Evolutionary conservation across 1,140 invertebrate species (phyloP).

Genomic region (Psilanteris sp.): DNA sequence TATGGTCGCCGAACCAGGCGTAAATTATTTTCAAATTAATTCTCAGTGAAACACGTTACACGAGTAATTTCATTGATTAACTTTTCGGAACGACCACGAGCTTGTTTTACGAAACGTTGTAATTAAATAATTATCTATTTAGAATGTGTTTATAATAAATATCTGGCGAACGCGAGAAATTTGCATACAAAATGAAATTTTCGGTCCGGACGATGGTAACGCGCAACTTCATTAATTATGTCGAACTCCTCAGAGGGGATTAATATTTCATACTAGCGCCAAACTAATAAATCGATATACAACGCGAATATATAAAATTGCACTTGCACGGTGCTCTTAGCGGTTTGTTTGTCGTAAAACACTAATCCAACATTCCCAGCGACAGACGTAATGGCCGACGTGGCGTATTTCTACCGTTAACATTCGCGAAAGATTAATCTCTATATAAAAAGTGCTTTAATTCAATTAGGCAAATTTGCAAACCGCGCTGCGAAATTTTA

Average conservation of each 20-base stretch:
- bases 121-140: slow-evolving; percentile 37
- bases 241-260: slow-evolving; percentile 33
- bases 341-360: slow-evolving; percentile 8
- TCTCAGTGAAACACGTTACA: too few species aligned
- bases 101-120: slow-evolving; percentile 10
- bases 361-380: too few species aligned
- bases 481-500: too few species aligned
- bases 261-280: slow-evolving; percentile 40
- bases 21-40: too few species aligned
- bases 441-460: too few species aligned
- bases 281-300: slow-evolving; percentile 43
- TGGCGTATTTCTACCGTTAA: too few species aligned
- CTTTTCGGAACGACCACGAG: too few species aligned
- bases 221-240: slow-evolving; percentile 35
- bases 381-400: too few species aligned
- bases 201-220: background rate
- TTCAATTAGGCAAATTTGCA: too few species aligned
- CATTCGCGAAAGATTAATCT: too few species aligned
- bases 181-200: slow-evolving; percentile 51
- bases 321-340: slow-evolving; percentile 15
- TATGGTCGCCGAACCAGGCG: too few species aligned
- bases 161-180: slow-evolving; percentile 9
- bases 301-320: slow-evolving; percentile 14
- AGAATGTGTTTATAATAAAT: slow-evolving; percentile 32
- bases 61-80: too few species aligned